phyloP scores from a whole-genome alignment of 2,888 invertebrate species.

The Hemithea aestivaria region DNA sequence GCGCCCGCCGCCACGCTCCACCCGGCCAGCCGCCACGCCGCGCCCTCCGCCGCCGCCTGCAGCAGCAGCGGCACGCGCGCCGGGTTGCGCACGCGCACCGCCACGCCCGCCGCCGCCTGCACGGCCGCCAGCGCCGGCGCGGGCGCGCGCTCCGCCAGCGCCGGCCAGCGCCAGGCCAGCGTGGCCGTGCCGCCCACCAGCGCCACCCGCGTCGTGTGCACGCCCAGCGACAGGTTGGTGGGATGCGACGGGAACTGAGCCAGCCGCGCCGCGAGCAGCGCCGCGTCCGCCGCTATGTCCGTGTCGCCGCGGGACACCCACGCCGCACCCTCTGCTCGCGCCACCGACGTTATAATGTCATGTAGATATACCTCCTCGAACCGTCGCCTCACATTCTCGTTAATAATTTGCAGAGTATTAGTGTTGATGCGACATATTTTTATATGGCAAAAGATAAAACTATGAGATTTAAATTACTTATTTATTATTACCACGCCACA shows the following conservation, averaged over 20 bases:
- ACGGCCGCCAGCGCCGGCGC: conserved; percentile 80
- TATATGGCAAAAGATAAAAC: too few relatives aligned
- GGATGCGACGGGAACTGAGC: conserved; percentile 26
- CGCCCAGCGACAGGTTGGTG: conserved; percentile 80
- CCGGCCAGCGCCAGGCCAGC: conserved; percentile 82
- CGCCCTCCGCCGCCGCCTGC: conserved; percentile 30
- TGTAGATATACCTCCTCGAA: too few relatives aligned
- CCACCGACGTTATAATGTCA: too few relatives aligned
- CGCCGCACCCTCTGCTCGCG: conserved; percentile 37
- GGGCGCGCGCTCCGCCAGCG: conserved; percentile 87
- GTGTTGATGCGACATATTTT: too few relatives aligned
- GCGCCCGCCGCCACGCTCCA: conserved; percentile 41
- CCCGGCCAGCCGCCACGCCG: conserved; percentile 40
- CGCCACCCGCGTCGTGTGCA: conserved; percentile 13
- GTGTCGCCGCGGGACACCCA: conserved; percentile 31
- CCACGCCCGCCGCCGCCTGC: conserved; percentile 72
- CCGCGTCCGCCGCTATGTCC: conserved; percentile 24
- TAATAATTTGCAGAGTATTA: too few relatives aligned
- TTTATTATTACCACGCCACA: too few relatives aligned
- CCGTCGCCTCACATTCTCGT: too few relatives aligned
- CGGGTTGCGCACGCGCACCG: conserved; percentile 85
- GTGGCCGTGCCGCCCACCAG: conserved; percentile 71
- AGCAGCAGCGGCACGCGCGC: conserved; percentile 59
- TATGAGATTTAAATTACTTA: too few relatives aligned
- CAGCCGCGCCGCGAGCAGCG: conserved; percentile 27